These are phyloP conservation scores for Pteropus alecto DNA, from an alignment of 2,113 vertebrate genomes.

Conservation along the genomic window DNA sequence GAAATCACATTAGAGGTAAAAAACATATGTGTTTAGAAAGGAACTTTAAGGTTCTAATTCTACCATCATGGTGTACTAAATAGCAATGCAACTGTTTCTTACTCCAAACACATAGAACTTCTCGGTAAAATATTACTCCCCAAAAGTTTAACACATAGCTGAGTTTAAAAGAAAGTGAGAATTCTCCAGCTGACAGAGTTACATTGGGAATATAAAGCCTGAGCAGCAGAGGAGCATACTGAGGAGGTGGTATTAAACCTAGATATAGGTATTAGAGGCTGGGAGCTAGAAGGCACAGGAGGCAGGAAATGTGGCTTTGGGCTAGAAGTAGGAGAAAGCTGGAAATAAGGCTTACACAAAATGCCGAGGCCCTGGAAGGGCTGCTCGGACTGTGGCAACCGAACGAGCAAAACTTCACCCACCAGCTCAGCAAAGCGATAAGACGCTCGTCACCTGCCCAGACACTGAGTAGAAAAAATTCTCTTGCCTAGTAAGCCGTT, in stretches of 20 bases:
- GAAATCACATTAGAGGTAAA: slow-evolving; percentile 13
- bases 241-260: neutral
- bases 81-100: neutral
- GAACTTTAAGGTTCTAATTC: neutral
- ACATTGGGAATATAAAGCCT: neutral
- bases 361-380: neutral
- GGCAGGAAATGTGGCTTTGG: neutral
- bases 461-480: neutral
- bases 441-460: neutral
- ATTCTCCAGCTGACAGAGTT: neutral
- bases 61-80: neutral
- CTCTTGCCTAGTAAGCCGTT: neutral
- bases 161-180: neutral
- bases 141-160: neutral
- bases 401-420: neutral
- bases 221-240: neutral
- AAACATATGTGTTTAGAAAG: neutral
- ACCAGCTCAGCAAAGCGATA: neutral
- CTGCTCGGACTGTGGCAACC: neutral
- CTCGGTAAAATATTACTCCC: neutral
- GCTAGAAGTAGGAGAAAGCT: neutral
- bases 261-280: neutral
- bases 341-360: neutral
- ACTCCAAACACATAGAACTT: neutral
- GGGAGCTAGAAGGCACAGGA: neutral